These are phyloP conservation scores for Drosophila pruinosa DNA, from an alignment of 1,140 invertebrate genomes.

Conservation along the genomic window DNA sequence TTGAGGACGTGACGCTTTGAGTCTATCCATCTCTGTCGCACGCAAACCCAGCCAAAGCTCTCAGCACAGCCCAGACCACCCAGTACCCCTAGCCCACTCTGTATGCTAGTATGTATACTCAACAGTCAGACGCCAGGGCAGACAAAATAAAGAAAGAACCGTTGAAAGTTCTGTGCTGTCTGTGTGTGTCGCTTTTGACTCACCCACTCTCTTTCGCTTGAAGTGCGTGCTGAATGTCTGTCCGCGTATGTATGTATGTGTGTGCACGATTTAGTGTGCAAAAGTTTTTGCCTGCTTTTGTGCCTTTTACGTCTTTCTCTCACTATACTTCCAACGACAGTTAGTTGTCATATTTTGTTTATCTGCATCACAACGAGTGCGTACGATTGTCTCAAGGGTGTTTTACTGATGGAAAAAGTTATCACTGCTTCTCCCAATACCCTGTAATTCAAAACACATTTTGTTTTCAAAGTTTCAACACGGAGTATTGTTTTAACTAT, in stretches of 20 bases:
- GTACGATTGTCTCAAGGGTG: slow-evolving; percentile 33
- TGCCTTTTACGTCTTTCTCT: slow-evolving; percentile 2
- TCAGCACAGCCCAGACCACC: background rate
- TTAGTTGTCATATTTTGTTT: slow-evolving; percentile 42
- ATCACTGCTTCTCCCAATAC: background rate
- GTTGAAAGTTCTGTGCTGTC: slow-evolving; percentile 40
- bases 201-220: background rate
- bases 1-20: slow-evolving; percentile 58
- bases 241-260: background rate
- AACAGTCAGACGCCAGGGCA: slow-evolving; percentile 48
- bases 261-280: background rate
- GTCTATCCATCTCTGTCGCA: slow-evolving; percentile 24
- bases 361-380: slow-evolving; percentile 14
- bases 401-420: slow-evolving; percentile 1
- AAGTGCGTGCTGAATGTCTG: background rate
- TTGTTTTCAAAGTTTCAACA: no score
- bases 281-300: slow-evolving; percentile 33
- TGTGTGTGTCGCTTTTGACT: slow-evolving; percentile 3
- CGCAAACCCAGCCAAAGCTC: slow-evolving; percentile 1
- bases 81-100: background rate
- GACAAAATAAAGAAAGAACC: slow-evolving; percentile 42
- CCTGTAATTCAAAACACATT: no score
- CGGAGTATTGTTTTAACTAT: no score
- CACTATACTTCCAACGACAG: slow-evolving; percentile 10
- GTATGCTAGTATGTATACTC: background rate